These are phyloP conservation scores for Mycteria americana DNA, from an alignment of 2,797 vertebrate genomes.

Conservation along the genomic window DNA sequence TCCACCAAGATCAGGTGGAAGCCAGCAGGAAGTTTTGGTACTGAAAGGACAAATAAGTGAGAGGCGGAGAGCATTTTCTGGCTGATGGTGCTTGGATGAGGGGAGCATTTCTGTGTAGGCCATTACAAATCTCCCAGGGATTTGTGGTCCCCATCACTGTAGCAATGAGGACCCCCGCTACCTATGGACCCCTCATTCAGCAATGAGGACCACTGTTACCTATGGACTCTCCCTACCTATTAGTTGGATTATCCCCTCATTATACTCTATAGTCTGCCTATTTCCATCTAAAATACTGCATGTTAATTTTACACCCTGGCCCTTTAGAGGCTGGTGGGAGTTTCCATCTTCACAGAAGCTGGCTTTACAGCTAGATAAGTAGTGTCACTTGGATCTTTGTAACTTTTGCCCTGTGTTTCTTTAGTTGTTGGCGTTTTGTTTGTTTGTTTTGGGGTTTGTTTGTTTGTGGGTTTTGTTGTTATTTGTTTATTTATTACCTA, in stretches of 20 bases:
- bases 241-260: background rate
- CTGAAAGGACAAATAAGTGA: background rate
- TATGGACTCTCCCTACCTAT: background rate
- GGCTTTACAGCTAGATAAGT: background rate
- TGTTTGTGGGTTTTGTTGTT: background rate
- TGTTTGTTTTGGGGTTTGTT: background rate
- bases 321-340: background rate
- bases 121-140: background rate
- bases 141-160: background rate
- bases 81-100: background rate
- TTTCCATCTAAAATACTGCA: background rate
- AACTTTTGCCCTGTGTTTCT: background rate
- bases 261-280: background rate
- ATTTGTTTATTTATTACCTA: background rate
- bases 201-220: background rate
- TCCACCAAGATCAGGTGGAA: background rate
- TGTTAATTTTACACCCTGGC: background rate
- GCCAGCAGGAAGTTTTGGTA: background rate
- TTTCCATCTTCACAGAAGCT: background rate
- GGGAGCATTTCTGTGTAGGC: background rate
- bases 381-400: background rate
- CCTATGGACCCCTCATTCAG: background rate
- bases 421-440: background rate
- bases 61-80: background rate
- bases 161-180: background rate